Conservation (phyloP, 30 jellyfish, hydroid and myxozoan species). For the Catostylus mosaicus region DNA sequence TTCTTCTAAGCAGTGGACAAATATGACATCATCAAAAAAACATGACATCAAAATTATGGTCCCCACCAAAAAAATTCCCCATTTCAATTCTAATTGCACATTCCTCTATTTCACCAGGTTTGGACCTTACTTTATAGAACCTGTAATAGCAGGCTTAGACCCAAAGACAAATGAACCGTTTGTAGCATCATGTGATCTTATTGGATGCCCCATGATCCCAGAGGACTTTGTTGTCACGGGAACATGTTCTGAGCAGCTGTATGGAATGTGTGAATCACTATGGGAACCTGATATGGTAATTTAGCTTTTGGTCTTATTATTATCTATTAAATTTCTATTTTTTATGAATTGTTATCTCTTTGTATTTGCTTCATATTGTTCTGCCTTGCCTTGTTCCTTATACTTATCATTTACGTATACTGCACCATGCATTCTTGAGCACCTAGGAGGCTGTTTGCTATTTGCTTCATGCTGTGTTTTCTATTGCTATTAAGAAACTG, state of each 20-base stretch:
- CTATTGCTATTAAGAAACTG: no score
- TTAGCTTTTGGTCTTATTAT: background rate
- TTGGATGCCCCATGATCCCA: conserved; percentile 92
- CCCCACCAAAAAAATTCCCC: no score
- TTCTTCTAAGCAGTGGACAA: no score
- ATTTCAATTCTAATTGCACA: background rate
- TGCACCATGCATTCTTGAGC: no score
- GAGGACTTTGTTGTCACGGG: conserved; percentile 97
- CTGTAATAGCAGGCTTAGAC: conserved; percentile 91
- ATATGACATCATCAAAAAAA: no score
- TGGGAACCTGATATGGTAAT: conserved; percentile 95
- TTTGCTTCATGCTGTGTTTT: no score
- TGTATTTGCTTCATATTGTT: no score
- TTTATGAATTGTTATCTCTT: background rate
- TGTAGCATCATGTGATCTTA: conserved; percentile 92
- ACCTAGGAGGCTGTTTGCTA: no score
- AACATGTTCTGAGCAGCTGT: conserved; percentile 89
- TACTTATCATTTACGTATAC: no score
- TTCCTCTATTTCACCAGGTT: conserved; percentile 46
- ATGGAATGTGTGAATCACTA: conserved; percentile 96
- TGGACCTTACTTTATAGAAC: conserved; percentile 98
- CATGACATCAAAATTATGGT: background rate
- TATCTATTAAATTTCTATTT: background rate
- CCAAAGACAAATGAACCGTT: conserved; percentile 90
- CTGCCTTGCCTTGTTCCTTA: no score